These are phyloP conservation scores for Xylota segnis DNA, from an alignment of 2,888 invertebrate species.

Conservation along the genomic window DNA sequence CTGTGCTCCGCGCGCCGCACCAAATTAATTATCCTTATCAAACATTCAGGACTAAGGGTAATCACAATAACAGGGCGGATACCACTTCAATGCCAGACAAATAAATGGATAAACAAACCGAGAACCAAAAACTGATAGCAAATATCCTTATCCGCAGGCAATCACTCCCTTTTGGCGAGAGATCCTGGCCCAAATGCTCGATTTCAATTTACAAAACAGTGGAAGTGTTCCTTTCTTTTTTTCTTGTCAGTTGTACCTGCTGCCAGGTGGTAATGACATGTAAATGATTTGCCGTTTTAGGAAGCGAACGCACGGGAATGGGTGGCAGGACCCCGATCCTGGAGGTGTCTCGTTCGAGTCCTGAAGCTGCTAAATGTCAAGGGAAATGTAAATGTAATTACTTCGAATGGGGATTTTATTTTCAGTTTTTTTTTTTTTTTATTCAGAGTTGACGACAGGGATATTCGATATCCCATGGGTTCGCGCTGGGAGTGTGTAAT, in stretches of 20 bases:
- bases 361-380: slow-evolving; percentile 49
- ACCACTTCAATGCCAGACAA: slow-evolving; percentile 28
- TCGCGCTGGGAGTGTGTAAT: slow-evolving; percentile 4
- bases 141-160: slow-evolving; percentile 14
- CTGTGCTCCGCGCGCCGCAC: neutral
- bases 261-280: slow-evolving; percentile 45
- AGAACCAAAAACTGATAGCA: slow-evolving; percentile 29
- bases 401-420: slow-evolving; percentile 34
- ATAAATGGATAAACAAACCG: slow-evolving; percentile 40
- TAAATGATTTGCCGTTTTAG: slow-evolving; percentile 40
- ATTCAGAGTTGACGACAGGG: slow-evolving; percentile 1
- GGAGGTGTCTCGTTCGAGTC: slow-evolving; percentile 9
- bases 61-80: slow-evolving; percentile 5
- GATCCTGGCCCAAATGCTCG: slow-evolving; percentile 5
- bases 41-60: slow-evolving; percentile 13
- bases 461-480: slow-evolving; percentile 28
- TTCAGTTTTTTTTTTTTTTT: neutral
- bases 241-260: neutral
- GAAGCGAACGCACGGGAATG: neutral
- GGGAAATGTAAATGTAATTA: slow-evolving; percentile 65
- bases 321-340: neutral
- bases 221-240: neutral
- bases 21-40: slow-evolving; percentile 49
- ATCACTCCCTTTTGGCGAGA: slow-evolving; percentile 1
- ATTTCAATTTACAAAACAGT: slow-evolving; percentile 39